A percentile compares a stretch with the other conserved stretches of the same genome.
Evolutionary conservation across 1,140 invertebrate species (phyloP).

Genomic region (Pararge aegeria): DNA sequence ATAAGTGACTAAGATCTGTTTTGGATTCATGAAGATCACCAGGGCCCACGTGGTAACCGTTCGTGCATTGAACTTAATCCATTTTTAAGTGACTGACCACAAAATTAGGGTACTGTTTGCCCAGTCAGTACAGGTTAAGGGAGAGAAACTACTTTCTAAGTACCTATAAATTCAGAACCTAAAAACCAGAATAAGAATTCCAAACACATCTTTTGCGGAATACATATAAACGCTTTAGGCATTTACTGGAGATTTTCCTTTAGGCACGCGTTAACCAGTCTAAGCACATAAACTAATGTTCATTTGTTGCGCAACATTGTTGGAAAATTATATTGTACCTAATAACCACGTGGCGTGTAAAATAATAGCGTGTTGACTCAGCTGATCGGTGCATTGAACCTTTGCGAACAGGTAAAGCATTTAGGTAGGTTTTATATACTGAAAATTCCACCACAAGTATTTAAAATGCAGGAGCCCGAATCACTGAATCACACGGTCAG

Average conservation of each 20-base stretch:
- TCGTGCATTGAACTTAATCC: too few species aligned
- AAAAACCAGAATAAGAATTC: too few species aligned
- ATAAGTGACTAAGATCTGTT: too few species aligned
- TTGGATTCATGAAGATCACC: too few species aligned
- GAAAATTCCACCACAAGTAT: slow-evolving; percentile 53
- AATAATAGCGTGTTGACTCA: slow-evolving; percentile 63
- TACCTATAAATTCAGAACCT: too few species aligned
- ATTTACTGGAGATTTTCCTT: neutral
- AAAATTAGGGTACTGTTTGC: too few species aligned
- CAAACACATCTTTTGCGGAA: too few species aligned
- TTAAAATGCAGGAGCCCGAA: slow-evolving; percentile 44
- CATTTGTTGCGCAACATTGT: slow-evolving; percentile 54
- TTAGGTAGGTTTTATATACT: slow-evolving; percentile 40
- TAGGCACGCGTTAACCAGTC: neutral
- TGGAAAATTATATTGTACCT: slow-evolving; percentile 38
- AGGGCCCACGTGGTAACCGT: too few species aligned
- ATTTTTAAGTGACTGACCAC: too few species aligned
- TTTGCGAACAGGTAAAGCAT: slow-evolving; percentile 53
- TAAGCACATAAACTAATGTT: neutral
- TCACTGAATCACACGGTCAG: slow-evolving; percentile 59
- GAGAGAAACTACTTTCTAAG: too few species aligned
- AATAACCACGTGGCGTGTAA: slow-evolving; percentile 38
- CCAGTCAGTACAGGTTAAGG: too few species aligned
- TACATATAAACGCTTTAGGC: neutral
- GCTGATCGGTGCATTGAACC: slow-evolving; percentile 70